Percentiles rank a stretch among this genome's conserved stretches.
phyloP scores from a whole-genome alignment of 2,113 vertebrate species.

The Spilogale gracilis region DNA sequence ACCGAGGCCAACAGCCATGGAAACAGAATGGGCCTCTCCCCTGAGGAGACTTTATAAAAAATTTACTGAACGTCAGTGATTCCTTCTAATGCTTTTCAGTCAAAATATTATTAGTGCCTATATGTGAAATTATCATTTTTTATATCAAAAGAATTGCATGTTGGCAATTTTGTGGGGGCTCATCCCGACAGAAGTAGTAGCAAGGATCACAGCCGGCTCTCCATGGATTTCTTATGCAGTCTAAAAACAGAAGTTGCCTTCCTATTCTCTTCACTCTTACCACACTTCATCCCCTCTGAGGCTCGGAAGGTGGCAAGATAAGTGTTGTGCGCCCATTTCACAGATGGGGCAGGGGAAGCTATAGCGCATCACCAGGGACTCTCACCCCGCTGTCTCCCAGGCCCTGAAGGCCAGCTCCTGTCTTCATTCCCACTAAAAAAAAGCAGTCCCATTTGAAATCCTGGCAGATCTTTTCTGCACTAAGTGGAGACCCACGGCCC shows the following conservation, averaged over 20 bases:
- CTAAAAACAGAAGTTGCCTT: neutral
- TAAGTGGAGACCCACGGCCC: rapidly evolving
- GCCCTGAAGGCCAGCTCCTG: neutral
- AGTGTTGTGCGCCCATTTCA: neutral
- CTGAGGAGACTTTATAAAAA: neutral
- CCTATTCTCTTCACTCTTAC: rapidly evolving
- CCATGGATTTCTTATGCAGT: neutral
- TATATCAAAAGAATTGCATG: neutral
- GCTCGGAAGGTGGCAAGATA: neutral
- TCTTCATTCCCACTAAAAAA: neutral
- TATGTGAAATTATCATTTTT: neutral
- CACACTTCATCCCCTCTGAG: neutral
- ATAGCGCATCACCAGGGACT: too few relatives aligned
- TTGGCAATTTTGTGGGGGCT: neutral
- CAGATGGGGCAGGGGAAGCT: neutral
- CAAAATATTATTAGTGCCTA: neutral
- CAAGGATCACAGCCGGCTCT: neutral
- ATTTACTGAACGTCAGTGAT: neutral
- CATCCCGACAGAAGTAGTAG: neutral
- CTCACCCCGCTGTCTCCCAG: neutral
- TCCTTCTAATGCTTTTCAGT: neutral
- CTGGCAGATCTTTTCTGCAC: neutral
- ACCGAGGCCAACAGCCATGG: neutral
- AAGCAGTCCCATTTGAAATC: neutral
- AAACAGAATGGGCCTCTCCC: neutral